Evolutionary conservation across 2,797 vertebrate species (phyloP).

Genomic region (Myotis vivesi): DNA sequence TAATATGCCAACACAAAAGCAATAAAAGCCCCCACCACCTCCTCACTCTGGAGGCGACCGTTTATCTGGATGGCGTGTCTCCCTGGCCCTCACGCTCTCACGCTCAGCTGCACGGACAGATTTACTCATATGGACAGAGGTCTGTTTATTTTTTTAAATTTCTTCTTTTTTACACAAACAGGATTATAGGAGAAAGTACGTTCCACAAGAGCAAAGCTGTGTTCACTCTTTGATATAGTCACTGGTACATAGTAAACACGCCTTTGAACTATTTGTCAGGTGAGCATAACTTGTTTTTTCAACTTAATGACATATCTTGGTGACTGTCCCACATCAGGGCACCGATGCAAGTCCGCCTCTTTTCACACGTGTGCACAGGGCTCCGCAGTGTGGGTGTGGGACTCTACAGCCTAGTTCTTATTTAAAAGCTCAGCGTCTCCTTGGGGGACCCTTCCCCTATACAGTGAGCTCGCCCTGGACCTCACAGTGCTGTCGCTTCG

Average conservation of each 20-base stretch:
- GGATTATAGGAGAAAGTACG: neutral
- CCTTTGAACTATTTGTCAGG: neutral
- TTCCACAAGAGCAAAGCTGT: neutral
- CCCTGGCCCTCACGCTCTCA: neutral
- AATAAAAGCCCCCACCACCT: neutral
- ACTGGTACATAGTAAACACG: too few species aligned
- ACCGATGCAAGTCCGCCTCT: neutral
- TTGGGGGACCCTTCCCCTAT: neutral
- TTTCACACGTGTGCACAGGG: neutral
- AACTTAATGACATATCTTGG: neutral
- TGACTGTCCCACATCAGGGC: neutral
- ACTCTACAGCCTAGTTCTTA: neutral
- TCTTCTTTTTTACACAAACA: neutral
- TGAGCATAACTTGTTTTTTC: neutral
- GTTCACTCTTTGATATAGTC: neutral
- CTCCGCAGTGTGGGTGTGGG: neutral
- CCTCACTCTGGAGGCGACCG: neutral
- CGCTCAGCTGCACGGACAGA: neutral
- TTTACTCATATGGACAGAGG: too few species aligned
- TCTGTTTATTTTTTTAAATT: neutral
- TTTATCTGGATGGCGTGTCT: rapidly evolving
- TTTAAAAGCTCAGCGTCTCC: neutral
- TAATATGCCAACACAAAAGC: neutral
- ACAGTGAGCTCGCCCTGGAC: neutral
- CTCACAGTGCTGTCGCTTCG: neutral